A percentile compares a stretch with the other conserved stretches of the same genome.
Evolutionary conservation across 2,113 vertebrate genomes (phyloP).

Genomic region (Malurus alboscapulatus): DNA sequence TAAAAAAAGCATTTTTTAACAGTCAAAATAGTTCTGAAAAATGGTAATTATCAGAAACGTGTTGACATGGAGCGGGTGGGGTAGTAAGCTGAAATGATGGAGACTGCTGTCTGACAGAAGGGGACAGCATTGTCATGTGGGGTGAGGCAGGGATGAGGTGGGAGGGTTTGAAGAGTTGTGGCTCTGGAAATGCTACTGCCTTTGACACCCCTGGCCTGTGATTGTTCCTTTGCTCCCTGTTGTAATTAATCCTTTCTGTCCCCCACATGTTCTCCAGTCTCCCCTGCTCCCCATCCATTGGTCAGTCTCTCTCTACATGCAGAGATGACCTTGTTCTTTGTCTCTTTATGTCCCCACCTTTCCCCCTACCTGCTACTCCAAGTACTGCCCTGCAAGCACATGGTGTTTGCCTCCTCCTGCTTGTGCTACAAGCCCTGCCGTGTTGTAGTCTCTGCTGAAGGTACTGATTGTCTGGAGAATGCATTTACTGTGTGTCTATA

Average conservation of each 20-base stretch:
- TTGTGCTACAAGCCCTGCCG: background rate
- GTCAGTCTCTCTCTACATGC: background rate
- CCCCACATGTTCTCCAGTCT: background rate
- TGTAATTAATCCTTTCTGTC: background rate
- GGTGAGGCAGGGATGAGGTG: background rate
- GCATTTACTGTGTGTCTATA: background rate
- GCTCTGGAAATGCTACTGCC: background rate
- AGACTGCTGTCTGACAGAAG: conserved; percentile 23
- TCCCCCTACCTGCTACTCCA: background rate
- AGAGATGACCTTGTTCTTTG: background rate
- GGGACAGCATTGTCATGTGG: background rate
- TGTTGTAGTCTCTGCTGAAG: background rate
- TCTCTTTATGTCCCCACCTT: background rate
- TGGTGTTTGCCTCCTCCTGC: background rate
- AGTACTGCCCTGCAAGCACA: background rate
- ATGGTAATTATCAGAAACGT: conserved; percentile 76
- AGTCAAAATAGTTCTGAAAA: conserved; percentile 80
- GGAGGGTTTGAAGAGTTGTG: background rate
- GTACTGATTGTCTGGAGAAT: background rate
- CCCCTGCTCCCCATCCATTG: background rate
- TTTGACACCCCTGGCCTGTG: background rate
- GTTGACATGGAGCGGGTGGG: conserved; percentile 55
- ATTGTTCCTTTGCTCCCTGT: background rate
- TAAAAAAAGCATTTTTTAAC: conserved; percentile 76
- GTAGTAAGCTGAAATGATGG: conserved; percentile 36